Base-by-base conservation (phyloP, 2,113 vertebrate species). In the Podarcis raffonei region DNA sequence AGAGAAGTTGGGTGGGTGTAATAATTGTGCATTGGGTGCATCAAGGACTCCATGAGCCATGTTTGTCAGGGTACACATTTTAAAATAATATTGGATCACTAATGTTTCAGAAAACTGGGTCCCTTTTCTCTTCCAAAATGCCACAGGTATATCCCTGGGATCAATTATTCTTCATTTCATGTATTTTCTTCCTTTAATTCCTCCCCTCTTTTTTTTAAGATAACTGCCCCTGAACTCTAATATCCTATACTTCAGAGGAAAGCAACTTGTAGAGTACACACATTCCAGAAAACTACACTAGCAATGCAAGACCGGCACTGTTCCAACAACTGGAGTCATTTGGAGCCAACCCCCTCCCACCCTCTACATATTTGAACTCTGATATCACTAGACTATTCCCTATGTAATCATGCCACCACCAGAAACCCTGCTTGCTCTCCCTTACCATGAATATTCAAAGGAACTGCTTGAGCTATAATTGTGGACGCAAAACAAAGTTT, bases 331-430 rank as follows among this genome's bases (percentile, higher is more conserved):
- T 32, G 83, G 91, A 89, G 87, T 72, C 89, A 78, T 84, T 87
- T 88, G 87, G 89, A 90, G 88, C 83, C 82, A 94, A n/a, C 48
- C 86, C n/a, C 72, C 72, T 15, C 15, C 84, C 90, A 32, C 8
- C 74, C 32, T 57, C 87, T 79, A 75, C 82, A 90, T 91, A 87
- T 72, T 94, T 95, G 72, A 87, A 83, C 74, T 90, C 89, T 86
- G 68, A 88, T 84, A 72, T 81, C 93, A 92, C 77, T 91, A 87
- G 59, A 94, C 76, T 87, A 86, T 83, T 94, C 94, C 79, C 93
- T 83, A 85, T 69, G 84, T 90, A 95, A 93, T 92, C 79, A 82
- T 53, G 82, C 72, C 81, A 86, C 89, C 86, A 92, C 6, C 76
- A 88, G 68, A 87, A 75, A 90, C 90, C 85, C 90, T 89, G 83